Conservation (phyloP, 2,888 invertebrate genomes). For the Oithona nana region DNA sequence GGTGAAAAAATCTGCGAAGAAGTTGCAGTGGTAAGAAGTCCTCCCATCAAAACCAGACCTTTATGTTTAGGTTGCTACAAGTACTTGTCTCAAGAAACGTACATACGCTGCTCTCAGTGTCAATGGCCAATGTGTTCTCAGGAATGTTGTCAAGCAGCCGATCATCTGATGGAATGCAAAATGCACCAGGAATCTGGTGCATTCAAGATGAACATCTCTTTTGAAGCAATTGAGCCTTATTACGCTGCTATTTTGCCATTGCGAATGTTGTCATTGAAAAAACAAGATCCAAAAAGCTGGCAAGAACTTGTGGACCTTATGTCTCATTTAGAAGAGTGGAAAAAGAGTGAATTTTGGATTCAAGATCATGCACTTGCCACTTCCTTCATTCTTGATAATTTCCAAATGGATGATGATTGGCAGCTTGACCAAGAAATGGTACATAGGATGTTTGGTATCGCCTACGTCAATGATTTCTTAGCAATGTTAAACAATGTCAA, state of each 20-base stretch:
- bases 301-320: neutral
- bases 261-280: neutral
- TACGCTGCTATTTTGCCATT: slow-evolving; percentile 5
- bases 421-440: neutral
- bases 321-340: slow-evolving; percentile 11
- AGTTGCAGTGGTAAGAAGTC: neutral
- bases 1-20: neutral
- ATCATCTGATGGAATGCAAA: neutral
- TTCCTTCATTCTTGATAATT: neutral
- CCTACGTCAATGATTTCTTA: slow-evolving; percentile 6
- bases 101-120: neutral
- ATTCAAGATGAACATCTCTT: neutral
- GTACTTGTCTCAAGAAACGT: neutral
- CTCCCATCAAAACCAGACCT: neutral
- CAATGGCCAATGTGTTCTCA: slow-evolving; percentile 8
- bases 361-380: neutral
- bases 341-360: neutral
- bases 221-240: neutral
- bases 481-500: neutral
- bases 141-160: neutral
- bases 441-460: slow-evolving; percentile 6
- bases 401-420: neutral
- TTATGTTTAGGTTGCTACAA: slow-evolving; percentile 12
- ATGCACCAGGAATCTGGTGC: neutral
- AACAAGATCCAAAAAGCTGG: neutral